phyloP scores from a whole-genome alignment of 2,113 vertebrate species.

The Triplophysa siluroides region DNA sequence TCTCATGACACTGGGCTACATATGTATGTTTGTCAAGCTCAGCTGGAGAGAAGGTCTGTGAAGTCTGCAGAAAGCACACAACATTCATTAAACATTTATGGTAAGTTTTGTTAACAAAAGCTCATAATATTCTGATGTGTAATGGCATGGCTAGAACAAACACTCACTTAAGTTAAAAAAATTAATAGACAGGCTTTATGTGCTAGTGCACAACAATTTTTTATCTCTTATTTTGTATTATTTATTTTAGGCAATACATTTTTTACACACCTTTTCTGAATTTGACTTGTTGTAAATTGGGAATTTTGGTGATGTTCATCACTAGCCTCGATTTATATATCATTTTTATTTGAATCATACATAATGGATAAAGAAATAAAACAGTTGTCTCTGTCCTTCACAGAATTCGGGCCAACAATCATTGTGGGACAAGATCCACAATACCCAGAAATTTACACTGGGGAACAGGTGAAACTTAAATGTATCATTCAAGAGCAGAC shows the following conservation, averaged over 20 bases:
- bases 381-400: background rate
- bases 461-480: background rate
- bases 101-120: background rate
- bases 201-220: too few relatives aligned
- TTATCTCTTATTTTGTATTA: too few relatives aligned
- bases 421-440: background rate
- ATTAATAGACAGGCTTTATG: too few relatives aligned
- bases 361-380: too few relatives aligned
- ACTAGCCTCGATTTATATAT: background rate
- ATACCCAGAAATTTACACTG: background rate
- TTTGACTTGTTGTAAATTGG: background rate
- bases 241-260: too few relatives aligned
- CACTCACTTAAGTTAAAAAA: too few relatives aligned
- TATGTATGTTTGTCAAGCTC: background rate
- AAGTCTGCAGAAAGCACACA: background rate
- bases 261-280: too few relatives aligned
- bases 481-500: background rate
- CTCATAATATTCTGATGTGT: too few relatives aligned
- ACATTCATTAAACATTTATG: background rate
- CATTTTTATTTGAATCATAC: background rate
- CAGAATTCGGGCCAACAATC: background rate
- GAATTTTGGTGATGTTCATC: background rate
- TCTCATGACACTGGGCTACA: background rate
- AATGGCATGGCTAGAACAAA: too few relatives aligned
- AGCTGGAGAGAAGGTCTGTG: background rate